Percentiles rank a stretch among this genome's conserved stretches.
Conservation (phyloP, 2,797 vertebrate species). For the Carduelis carduelis region DNA sequence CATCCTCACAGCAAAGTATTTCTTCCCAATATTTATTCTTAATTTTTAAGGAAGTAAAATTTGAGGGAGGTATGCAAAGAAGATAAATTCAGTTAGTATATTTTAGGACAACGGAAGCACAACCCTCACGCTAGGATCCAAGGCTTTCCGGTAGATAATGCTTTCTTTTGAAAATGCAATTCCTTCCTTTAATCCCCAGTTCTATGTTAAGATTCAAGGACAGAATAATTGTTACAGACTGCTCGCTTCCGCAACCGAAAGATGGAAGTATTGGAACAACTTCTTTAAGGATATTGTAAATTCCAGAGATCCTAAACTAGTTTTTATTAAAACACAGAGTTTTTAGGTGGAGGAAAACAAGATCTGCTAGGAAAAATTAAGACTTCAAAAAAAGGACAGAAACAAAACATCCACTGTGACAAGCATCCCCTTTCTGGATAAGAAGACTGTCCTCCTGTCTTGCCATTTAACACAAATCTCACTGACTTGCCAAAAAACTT, state of each 20-base stretch:
- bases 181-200: background rate
- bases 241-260: background rate
- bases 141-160: background rate
- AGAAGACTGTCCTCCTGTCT: background rate
- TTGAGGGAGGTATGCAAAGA: background rate
- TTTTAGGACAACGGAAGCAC: background rate
- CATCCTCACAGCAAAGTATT: background rate
- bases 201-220: background rate
- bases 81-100: background rate
- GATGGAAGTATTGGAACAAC: background rate
- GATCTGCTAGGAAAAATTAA: background rate
- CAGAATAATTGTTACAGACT: background rate
- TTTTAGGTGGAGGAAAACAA: background rate
- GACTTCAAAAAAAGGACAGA: background rate
- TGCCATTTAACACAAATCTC: background rate
- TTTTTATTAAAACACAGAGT: background rate
- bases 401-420: background rate
- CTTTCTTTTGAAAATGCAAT: background rate
- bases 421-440: background rate
- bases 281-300: background rate
- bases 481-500: background rate
- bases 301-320: background rate
- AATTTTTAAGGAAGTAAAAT: background rate
- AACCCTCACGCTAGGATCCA: background rate
- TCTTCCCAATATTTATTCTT: background rate